Base-by-base conservation (phyloP, 2,888 invertebrate species). In the Aethes cnicana region DNA sequence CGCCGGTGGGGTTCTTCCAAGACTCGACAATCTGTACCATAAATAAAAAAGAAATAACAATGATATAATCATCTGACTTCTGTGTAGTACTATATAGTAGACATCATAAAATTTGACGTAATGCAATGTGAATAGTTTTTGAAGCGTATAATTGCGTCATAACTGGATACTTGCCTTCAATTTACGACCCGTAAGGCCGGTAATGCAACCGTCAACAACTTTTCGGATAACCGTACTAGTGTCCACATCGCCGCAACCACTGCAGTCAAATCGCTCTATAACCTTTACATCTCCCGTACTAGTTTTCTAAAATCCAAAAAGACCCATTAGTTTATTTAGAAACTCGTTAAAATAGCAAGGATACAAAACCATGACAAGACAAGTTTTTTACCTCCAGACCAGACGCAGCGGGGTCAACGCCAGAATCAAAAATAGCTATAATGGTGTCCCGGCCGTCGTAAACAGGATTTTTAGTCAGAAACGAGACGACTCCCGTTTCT, bases 401-500 rank as follows among this genome's bases (percentile, higher is more conserved):
- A 58, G 95, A 93, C 5, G 98, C 98, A 36, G 96, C 97, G 16
- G 99, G 98, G 91, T 99, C 99, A 47, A 99, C 96, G 5, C 99
- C 99, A 2, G 98, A 98, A 89, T 99, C 99, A 66, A 99, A 94
- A 77, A 99, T 96, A 32, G 98, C 99, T 76, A 99, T 98, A 61
- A 95, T 90, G 43, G 96, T 94, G 67, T 94, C 95, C 70, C 97
- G 92, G 28, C 99, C 99, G 92, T 99, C 98, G 77, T 94, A 97
- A 47, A 93, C 91, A 0, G 97, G 96, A 90, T 97, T 94, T 90
- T 97, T 98, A 64, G 91, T 93, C 56, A 98, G 81, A 90, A 98
- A 98, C 57, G 94, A 93, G 35, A 93, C 90, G 6, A 97, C 97
- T 54, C 96, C 97, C 18, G 98, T 98, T 88, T 98, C 98, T 84